Base-by-base conservation (phyloP, 2,797 vertebrate species). In the Cossypha caffra region DNA sequence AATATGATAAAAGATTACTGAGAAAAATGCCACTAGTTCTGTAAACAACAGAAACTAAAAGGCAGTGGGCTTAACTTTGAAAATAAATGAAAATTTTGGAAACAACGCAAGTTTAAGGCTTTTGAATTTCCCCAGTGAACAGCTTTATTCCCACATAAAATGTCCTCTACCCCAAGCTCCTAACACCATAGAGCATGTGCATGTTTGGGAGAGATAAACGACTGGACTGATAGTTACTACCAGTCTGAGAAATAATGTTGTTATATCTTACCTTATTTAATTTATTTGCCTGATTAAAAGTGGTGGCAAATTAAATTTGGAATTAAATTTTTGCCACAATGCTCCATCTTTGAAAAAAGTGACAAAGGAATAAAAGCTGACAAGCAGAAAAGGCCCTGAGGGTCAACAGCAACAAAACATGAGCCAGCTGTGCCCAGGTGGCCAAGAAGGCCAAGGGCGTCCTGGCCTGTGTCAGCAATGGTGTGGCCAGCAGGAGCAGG, bases 391-490 rank as follows among this genome's bases (percentile, higher is more conserved):
- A 63, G 37, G 18, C 7, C 18, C 3, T 50, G 23, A 5, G 9
- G 12, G 7, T 55, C 2, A 2, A 11, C 4, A 48, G 3, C 19
- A 19, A 16, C 1, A 1, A 10, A 64, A 35, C 7, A 7, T 42
- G 69, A 64, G 7, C 31, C 58, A 86, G 19, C 0, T 40, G 13
- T 25, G 25, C 4, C 35, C 19, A 55, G 29, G 35, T 16, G 29
- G 14, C 50, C 57, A 63, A 50, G 51, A 48, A 10, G 4, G 37
- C 31, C 42, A 50, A 10, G 1, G 50, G 12, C 35, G 63, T 28
- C 35, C 35, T 55, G 35, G 8, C 15, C 21, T 63, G 5, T 11
- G 16, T 37, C 35, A 71, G 35, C 2, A 48, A 13, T 26, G 0
- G 5, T 19, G 42, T 37, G 42, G 10, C 23, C 37, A 50, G 37